Evolutionary conservation across 2,888 invertebrate genomes (phyloP).

Genomic region (Beris chalybata): DNA sequence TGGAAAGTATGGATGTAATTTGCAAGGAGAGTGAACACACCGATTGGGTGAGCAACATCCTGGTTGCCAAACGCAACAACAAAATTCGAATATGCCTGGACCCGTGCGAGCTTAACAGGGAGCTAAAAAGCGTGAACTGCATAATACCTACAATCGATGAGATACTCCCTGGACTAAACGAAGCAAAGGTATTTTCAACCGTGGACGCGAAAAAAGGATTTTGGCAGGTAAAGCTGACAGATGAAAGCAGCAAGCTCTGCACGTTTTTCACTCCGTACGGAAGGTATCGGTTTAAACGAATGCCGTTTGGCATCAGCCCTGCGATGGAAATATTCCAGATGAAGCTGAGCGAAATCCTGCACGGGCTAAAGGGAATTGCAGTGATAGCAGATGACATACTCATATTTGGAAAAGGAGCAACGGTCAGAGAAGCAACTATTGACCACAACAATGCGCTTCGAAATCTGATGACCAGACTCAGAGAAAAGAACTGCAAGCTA

Average conservation of each 20-base stretch:
- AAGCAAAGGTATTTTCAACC: not conserved
- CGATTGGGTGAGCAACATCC: not conserved
- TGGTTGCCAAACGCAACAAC: not conserved
- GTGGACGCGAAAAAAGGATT: not conserved
- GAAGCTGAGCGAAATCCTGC: not conserved
- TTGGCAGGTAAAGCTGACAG: not conserved
- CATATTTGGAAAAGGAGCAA: not conserved
- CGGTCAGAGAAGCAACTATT: too few species aligned
- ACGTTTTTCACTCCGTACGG: constrained; percentile 38
- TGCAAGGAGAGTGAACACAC: not conserved
- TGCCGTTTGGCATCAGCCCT: constrained; percentile 47
- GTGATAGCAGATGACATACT: not conserved
- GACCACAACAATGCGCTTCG: not conserved
- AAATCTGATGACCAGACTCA: not conserved
- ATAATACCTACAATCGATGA: not conserved
- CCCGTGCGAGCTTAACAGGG: not conserved
- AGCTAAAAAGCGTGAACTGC: not conserved
- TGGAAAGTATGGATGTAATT: not conserved
- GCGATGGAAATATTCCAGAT: constrained; percentile 44
- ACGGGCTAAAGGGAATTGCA: not conserved
- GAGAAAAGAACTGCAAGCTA: not conserved
- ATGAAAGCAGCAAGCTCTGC: not conserved
- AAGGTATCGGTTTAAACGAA: constrained; percentile 43
- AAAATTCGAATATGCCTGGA: not conserved
- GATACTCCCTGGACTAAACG: not conserved